phyloP scores from a whole-genome alignment of 92 coral and sea anemone genomes.

The Heteractis magnifica region DNA sequence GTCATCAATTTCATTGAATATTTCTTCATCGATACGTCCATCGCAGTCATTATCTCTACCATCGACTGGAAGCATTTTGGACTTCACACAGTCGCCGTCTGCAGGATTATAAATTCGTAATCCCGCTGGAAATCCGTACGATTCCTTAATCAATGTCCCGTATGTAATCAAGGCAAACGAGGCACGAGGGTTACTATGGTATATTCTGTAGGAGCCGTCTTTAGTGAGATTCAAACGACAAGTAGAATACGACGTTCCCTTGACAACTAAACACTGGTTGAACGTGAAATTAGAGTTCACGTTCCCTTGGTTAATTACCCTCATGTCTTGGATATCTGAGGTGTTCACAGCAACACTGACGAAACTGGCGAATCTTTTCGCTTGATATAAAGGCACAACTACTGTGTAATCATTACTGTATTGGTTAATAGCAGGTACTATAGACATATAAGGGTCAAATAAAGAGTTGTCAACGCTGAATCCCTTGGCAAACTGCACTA shows the following conservation, averaged over 20 bases:
- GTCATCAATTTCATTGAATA: slow-evolving; percentile 69
- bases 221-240: slow-evolving; percentile 7
- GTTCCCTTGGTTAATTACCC: background rate
- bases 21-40: slow-evolving; percentile 79
- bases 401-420: slow-evolving; percentile 70
- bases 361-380: slow-evolving; percentile 10
- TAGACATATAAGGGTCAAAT: slow-evolving; percentile 72
- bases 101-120: slow-evolving; percentile 20
- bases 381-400: slow-evolving; percentile 38
- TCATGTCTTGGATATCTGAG: background rate
- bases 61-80: slow-evolving; percentile 62
- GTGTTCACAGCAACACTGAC: slow-evolving; percentile 44
- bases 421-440: slow-evolving; percentile 67
- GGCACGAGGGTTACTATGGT: slow-evolving; percentile 55
- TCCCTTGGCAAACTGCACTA: slow-evolving; percentile 69
- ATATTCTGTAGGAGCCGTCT: slow-evolving; percentile 52
- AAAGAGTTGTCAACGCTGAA: slow-evolving; percentile 3
- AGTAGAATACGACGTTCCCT: slow-evolving; percentile 5
- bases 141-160: slow-evolving; percentile 54
- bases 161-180: slow-evolving; percentile 63
- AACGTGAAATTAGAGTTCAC: background rate
- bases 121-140: slow-evolving; percentile 78
- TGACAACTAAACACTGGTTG: slow-evolving; percentile 3
- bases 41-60: slow-evolving; percentile 89
- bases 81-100: background rate